These are phyloP conservation scores for Syrista parreyssii DNA, from an alignment of 2,888 invertebrate genomes.

Conservation along the genomic window DNA sequence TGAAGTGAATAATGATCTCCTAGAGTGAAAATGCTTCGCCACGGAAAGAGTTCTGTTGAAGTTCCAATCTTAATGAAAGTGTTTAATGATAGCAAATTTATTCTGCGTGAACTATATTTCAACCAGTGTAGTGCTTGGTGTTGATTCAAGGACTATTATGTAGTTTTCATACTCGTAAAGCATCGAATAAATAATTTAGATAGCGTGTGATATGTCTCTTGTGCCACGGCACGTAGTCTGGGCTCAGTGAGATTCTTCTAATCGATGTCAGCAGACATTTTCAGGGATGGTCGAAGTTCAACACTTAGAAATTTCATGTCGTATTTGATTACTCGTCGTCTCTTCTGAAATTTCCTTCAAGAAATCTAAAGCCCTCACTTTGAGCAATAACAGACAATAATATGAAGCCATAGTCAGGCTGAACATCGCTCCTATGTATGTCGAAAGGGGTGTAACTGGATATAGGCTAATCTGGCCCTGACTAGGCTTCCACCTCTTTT, in stretches of 20 bases:
- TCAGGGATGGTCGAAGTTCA: background rate
- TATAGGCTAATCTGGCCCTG: conserved; percentile 46
- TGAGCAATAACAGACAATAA: conserved; percentile 29
- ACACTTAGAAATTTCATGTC: background rate
- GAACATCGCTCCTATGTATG: conserved; percentile 27
- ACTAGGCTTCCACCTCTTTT: conserved; percentile 35
- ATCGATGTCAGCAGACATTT: background rate
- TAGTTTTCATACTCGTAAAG: background rate
- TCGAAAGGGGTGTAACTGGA: conserved; percentile 50
- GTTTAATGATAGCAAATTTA: background rate
- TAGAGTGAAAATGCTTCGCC: background rate
- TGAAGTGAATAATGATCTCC: background rate
- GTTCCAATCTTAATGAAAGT: background rate
- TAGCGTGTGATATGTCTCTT: background rate
- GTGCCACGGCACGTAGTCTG: background rate
- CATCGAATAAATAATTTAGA: background rate
- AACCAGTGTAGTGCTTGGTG: too few species aligned
- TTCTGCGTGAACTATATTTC: too few species aligned
- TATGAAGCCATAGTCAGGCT: conserved; percentile 40
- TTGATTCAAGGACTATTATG: too few species aligned
- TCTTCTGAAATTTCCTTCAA: background rate
- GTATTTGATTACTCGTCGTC: background rate
- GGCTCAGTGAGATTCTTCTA: background rate
- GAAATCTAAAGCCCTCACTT: background rate
- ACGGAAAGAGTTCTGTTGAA: background rate